A percentile compares a stretch with the other conserved stretches of the same genome.
phyloP scores from a whole-genome alignment of 2,797 vertebrate genomes.

The Urophycis tenuis region DNA sequence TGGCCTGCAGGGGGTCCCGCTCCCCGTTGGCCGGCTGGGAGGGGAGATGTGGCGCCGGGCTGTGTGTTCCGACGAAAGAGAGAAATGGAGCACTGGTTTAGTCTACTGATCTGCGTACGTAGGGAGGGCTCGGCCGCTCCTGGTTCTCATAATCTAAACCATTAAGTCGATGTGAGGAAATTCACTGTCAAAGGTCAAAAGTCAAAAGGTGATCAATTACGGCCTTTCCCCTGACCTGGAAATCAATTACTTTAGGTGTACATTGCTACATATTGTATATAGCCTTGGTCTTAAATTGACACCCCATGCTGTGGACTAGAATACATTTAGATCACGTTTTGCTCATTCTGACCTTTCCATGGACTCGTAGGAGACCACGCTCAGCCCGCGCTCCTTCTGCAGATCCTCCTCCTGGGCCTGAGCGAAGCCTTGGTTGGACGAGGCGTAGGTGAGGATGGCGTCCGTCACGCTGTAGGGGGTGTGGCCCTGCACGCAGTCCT shows the following conservation, averaged over 20 bases:
- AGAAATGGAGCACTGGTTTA: background rate
- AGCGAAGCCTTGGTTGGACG: constrained; percentile 82
- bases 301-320: background rate
- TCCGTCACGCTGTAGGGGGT: constrained; percentile 80
- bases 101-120: background rate
- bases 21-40: constrained; percentile 11
- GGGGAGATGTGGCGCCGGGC: constrained; percentile 36
- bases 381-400: constrained; percentile 54
- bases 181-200: background rate
- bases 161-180: background rate
- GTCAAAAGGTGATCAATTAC: background rate
- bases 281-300: background rate
- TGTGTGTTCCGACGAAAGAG: constrained; percentile 28
- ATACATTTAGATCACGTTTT: background rate
- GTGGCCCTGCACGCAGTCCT: constrained; percentile 86
- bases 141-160: background rate
- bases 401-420: constrained; percentile 73
- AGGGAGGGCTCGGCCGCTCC: background rate
- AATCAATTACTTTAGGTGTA: background rate
- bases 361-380: constrained; percentile 69
- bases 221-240: background rate
- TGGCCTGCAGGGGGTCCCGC: constrained; percentile 18
- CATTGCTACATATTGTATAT: background rate
- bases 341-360: constrained; percentile 63
- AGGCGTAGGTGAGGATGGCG: constrained; percentile 88